Percentiles rank a stretch among this genome's conserved stretches.
Evolutionary conservation across 2,888 invertebrate species (phyloP).

Genomic region (Allacma fusca): DNA sequence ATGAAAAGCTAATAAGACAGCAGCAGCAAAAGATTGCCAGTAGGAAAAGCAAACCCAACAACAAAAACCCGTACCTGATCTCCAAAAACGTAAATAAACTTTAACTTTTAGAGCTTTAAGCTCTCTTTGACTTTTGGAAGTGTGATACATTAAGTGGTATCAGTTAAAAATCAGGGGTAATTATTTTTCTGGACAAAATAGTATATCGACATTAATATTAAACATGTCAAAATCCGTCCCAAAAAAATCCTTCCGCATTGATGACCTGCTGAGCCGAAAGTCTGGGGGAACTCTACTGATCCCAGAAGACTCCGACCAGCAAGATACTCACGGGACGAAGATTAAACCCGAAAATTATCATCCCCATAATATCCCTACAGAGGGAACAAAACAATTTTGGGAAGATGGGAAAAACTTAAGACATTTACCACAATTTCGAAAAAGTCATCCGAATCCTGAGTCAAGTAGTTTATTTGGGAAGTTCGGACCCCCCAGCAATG

Average conservation of each 20-base stretch:
- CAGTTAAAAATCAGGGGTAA: too few species aligned
- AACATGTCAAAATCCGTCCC: conserved; percentile 19
- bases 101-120: too few species aligned
- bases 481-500: not conserved
- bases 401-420: not conserved
- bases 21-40: too few species aligned
- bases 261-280: conserved; percentile 30
- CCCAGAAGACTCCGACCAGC: not conserved
- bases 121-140: too few species aligned
- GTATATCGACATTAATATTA: too few species aligned
- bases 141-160: too few species aligned
- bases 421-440: not conserved
- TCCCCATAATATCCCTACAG: not conserved
- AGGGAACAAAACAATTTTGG: not conserved
- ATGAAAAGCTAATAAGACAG: too few species aligned
- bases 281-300: not conserved
- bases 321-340: not conserved
- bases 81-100: too few species aligned
- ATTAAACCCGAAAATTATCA: not conserved
- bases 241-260: conserved; percentile 35
- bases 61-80: too few species aligned
- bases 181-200: too few species aligned
- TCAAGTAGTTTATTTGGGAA: not conserved
- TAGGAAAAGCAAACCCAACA: too few species aligned
- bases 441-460: not conserved